Percentiles rank a stretch among this genome's conserved stretches.
These are phyloP conservation scores for Pissodes strobi DNA, from an alignment of 1,140 invertebrate species.

Conservation along the genomic window DNA sequence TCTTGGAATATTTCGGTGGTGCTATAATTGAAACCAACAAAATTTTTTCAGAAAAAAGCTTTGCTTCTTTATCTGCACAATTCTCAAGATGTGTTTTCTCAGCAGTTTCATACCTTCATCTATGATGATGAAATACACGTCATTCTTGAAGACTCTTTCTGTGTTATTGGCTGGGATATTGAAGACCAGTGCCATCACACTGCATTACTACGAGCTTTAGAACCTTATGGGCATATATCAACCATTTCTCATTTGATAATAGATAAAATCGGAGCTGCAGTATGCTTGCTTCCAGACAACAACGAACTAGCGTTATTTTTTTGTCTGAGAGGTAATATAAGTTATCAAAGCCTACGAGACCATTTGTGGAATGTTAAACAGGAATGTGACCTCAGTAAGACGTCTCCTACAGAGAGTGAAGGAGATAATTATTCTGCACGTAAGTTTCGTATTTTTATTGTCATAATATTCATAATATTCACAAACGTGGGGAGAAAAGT, in stretches of 20 bases:
- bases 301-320: constrained; percentile 28
- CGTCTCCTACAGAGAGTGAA: too few relatives aligned
- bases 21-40: too few relatives aligned
- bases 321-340: constrained; percentile 30
- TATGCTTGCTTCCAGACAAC: constrained; percentile 35
- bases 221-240: constrained; percentile 15
- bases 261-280: constrained; percentile 15
- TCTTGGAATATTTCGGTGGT: too few relatives aligned
- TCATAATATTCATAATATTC: not conserved
- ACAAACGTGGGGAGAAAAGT: too few relatives aligned
- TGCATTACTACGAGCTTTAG: constrained; percentile 31
- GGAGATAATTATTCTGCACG: not conserved
- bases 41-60: constrained; percentile 28
- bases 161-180: constrained; percentile 39
- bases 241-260: constrained; percentile 13
- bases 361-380: not conserved
- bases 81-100: constrained; percentile 34
- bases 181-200: constrained; percentile 25
- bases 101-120: constrained; percentile 23
- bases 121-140: constrained; percentile 17
- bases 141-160: constrained; percentile 27
- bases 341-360: constrained; percentile 19
- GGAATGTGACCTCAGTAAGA: not conserved
- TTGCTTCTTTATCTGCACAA: constrained; percentile 40
- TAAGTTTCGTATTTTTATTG: constrained; percentile 1